phyloP scores from a whole-genome alignment of 2,888 invertebrate genomes.

The Nomada ruficornis region DNA sequence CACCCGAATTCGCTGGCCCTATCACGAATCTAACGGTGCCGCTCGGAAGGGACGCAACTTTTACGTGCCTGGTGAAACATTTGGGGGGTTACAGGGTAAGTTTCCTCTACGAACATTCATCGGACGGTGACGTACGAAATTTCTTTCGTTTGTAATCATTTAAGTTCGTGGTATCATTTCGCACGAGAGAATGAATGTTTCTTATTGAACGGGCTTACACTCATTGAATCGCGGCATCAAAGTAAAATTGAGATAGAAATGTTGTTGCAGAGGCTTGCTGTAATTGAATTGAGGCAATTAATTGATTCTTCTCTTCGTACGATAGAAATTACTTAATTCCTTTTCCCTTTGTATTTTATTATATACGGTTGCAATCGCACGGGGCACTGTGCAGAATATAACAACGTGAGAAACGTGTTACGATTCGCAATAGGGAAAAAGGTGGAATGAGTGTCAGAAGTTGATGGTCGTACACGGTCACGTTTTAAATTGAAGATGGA shows the following conservation, averaged over 20 bases:
- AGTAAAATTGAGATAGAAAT: too few species aligned
- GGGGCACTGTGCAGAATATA: conserved; percentile 13
- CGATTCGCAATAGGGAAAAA: conserved; percentile 22
- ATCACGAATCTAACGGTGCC: conserved; percentile 94
- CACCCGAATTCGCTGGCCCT: conserved; percentile 94
- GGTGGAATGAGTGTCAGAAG: conserved; percentile 13
- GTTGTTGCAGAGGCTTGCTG: too few species aligned
- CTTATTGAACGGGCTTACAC: too few species aligned
- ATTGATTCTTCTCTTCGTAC: not conserved
- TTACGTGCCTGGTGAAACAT: conserved; percentile 94
- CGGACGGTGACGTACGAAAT: conserved; percentile 16
- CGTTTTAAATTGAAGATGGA: conserved; percentile 43
- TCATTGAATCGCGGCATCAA: too few species aligned
- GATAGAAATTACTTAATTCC: not conserved
- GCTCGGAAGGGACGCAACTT: conserved; percentile 93
- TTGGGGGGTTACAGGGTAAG: conserved; percentile 95
- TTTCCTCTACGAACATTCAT: conserved; percentile 68
- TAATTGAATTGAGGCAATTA: too few species aligned
- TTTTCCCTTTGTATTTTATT: not conserved
- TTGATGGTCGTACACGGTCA: conserved; percentile 21
- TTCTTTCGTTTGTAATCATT: not conserved
- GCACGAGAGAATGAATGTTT: too few species aligned
- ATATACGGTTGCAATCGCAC: conserved; percentile 16
- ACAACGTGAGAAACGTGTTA: conserved; percentile 38
- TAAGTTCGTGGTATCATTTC: too few species aligned